Evolutionary conservation across 2,888 invertebrate species (phyloP).

Genomic region (Liopterus haemorrhoidalis): DNA sequence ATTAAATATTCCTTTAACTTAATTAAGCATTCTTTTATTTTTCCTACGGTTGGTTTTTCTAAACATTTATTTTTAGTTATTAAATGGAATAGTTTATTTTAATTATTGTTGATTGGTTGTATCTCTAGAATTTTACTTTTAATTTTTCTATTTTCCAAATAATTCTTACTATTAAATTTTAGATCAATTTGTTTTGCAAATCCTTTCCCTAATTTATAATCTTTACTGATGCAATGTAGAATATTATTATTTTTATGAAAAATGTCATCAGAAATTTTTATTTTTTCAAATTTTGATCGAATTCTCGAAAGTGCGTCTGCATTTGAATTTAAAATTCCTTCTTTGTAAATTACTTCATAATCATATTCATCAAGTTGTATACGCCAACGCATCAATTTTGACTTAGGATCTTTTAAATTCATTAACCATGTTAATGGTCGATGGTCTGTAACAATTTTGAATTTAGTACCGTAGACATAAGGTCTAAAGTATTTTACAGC

Average conservation of each 20-base stretch:
- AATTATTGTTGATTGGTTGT: neutral
- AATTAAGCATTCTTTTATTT: slow-evolving; percentile 9
- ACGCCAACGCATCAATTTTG: too few species aligned
- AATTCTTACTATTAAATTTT: neutral
- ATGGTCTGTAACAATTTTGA: slow-evolving; percentile 35
- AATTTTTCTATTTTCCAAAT: neutral
- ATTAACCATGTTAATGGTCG: slow-evolving; percentile 30
- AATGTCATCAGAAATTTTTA: neutral
- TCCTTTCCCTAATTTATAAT: slow-evolving; percentile 11
- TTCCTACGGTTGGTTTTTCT: neutral
- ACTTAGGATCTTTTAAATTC: slow-evolving; percentile 32
- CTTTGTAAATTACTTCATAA: slow-evolving; percentile 30
- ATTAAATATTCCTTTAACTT: slow-evolving; percentile 14
- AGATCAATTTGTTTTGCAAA: slow-evolving; percentile 5
- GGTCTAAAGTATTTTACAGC: slow-evolving; percentile 34
- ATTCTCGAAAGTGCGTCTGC: too few species aligned
- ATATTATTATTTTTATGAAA: neutral
- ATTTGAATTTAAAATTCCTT: slow-evolving; percentile 26
- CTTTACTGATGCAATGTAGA: slow-evolving; percentile 2
- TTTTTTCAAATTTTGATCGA: neutral
- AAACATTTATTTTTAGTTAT: neutral
- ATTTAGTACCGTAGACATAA: slow-evolving; percentile 33
- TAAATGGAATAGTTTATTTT: slow-evolving; percentile 1
- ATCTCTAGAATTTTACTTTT: neutral
- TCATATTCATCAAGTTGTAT: slow-evolving; percentile 33